A percentile compares a stretch with the other conserved stretches of the same genome.
Evolutionary conservation across 1,140 invertebrate species (phyloP).

Genomic region (Bombus ignitus): DNA sequence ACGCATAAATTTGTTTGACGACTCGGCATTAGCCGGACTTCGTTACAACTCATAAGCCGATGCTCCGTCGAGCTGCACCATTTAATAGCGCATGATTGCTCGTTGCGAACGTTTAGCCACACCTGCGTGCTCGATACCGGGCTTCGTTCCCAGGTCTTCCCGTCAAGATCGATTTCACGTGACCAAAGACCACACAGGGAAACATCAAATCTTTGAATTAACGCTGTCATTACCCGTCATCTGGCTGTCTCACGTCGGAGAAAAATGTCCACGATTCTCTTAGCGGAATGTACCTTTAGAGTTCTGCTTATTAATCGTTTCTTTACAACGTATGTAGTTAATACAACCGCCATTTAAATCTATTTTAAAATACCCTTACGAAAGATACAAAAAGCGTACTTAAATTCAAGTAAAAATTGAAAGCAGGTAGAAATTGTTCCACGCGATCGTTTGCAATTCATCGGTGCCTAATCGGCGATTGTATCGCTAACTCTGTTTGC

Average conservation of each 20-base stretch:
- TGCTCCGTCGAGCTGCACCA: slow-evolving; percentile 41
- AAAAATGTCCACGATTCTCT: neutral
- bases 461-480: neutral
- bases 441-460: neutral
- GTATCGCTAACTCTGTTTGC: neutral
- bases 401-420: neutral
- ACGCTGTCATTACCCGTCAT: slow-evolving; percentile 7
- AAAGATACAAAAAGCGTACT: neutral
- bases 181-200: slow-evolving; percentile 12
- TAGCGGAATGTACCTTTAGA: neutral
- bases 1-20: slow-evolving; percentile 44
- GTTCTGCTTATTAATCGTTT: neutral
- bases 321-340: too few species aligned
- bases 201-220: slow-evolving; percentile 33
- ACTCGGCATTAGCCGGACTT: slow-evolving; percentile 29
- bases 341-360: neutral
- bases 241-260: neutral
- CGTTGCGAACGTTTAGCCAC: slow-evolving; percentile 61
- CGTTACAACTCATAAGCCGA: slow-evolving; percentile 27
- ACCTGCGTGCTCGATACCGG: slow-evolving; percentile 50
- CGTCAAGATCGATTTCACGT: slow-evolving; percentile 50
- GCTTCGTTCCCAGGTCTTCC: slow-evolving; percentile 51
- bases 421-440: neutral
- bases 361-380: neutral
- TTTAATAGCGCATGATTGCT: slow-evolving; percentile 68